Evolutionary conservation across 2,888 invertebrate genomes (phyloP).

Genomic region (Agrotis segetum): DNA sequence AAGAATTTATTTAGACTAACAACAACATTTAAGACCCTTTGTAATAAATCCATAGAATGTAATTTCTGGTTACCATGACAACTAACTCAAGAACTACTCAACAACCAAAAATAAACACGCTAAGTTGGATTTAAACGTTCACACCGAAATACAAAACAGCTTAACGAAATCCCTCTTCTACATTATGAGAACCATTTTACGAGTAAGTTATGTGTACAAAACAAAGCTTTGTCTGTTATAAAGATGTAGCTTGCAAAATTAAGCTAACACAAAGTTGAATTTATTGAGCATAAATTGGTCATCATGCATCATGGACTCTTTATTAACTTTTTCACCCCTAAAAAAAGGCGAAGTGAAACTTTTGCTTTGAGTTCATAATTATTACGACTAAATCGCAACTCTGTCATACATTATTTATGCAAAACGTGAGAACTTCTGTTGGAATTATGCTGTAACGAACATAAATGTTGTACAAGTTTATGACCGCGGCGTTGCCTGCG

Average conservation of each 20-base stretch:
- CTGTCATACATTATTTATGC: too few relatives aligned
- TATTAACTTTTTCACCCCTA: too few relatives aligned
- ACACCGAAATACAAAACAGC: conserved; percentile 25
- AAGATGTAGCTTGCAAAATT: conserved; percentile 51
- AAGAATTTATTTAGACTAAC: background rate
- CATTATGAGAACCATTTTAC: conserved; percentile 3
- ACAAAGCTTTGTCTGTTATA: conserved; percentile 38
- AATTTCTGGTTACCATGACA: background rate
- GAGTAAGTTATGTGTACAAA: conserved; percentile 33
- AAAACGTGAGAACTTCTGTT: too few relatives aligned
- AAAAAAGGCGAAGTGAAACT: too few relatives aligned
- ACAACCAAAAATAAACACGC: background rate
- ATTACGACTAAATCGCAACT: too few relatives aligned
- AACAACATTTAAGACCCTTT: background rate
- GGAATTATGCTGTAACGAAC: too few relatives aligned
- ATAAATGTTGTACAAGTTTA: too few relatives aligned
- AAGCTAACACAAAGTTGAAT: conserved; percentile 37
- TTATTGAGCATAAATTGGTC: conserved; percentile 16
- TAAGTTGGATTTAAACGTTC: conserved; percentile 1
- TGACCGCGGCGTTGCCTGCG: too few relatives aligned
- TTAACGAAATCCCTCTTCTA: conserved; percentile 15
- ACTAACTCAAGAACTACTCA: background rate
- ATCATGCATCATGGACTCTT: too few relatives aligned
- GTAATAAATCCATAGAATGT: background rate
- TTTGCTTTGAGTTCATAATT: too few relatives aligned